Conservation (phyloP, 1,140 invertebrate genomes). For the Trichonephila clavata region DNA sequence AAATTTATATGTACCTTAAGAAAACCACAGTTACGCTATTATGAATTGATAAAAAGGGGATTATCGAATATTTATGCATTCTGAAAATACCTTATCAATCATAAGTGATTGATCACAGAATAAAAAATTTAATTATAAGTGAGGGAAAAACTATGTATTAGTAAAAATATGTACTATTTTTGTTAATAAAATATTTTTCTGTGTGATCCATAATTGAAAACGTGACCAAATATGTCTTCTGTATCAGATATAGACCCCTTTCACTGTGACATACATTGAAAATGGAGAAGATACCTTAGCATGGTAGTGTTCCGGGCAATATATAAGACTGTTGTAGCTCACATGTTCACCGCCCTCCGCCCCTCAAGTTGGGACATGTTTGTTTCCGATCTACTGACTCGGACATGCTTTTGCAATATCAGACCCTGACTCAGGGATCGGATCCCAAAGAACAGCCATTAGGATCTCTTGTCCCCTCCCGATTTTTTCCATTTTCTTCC, state of each 20-base stretch:
- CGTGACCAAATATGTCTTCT: conserved; percentile 66
- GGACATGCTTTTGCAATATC: conserved; percentile 77
- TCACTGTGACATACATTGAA: conserved; percentile 37
- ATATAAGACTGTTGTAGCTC: conserved; percentile 71
- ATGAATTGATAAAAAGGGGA: too few species aligned
- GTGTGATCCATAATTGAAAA: not conserved
- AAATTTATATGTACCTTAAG: too few species aligned
- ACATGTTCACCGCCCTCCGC: conserved; percentile 26
- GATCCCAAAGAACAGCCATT: conserved; percentile 73
- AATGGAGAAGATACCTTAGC: conserved; percentile 63
- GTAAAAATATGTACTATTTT: too few species aligned
- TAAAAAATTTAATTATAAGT: too few species aligned
- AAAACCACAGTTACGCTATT: too few species aligned
- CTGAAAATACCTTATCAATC: too few species aligned
- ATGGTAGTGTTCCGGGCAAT: conserved; percentile 66
- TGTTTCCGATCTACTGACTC: conserved; percentile 76
- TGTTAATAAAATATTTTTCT: too few species aligned
- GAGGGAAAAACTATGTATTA: too few species aligned
- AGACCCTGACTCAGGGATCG: conserved; percentile 55
- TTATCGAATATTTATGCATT: too few species aligned
- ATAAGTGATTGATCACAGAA: too few species aligned
- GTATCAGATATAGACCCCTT: not conserved
- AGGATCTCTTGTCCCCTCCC: conserved; percentile 46
- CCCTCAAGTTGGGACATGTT: conserved; percentile 61
- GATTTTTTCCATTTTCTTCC: conserved; percentile 67